These are phyloP conservation scores for Idris sp. DNA, from an alignment of 1,140 invertebrate genomes.

Conservation along the genomic window DNA sequence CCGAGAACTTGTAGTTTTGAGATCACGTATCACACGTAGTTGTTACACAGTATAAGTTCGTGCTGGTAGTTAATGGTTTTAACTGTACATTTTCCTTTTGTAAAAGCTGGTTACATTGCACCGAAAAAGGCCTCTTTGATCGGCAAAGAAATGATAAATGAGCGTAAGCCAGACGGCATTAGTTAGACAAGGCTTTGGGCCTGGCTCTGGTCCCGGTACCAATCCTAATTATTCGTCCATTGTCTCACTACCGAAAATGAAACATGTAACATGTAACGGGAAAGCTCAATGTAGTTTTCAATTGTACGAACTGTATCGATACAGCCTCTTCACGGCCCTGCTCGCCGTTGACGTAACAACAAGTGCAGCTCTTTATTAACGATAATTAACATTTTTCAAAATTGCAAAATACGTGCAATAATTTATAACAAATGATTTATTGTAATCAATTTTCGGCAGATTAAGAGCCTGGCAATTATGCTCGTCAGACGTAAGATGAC, in stretches of 20 bases:
- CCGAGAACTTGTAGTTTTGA: too few relatives aligned
- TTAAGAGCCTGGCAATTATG: too few relatives aligned
- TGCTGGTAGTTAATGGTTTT: slow-evolving; percentile 58
- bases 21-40: too few relatives aligned
- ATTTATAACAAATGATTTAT: slow-evolving; percentile 39
- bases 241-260: slow-evolving; percentile 36
- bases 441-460: too few relatives aligned
- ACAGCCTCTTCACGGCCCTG: slow-evolving; percentile 77
- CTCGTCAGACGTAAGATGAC: slow-evolving; percentile 19
- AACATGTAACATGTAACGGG: slow-evolving; percentile 63
- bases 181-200: background rate
- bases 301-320: slow-evolving; percentile 64
- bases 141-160: background rate
- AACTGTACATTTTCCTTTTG: slow-evolving; percentile 61
- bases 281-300: slow-evolving; percentile 63
- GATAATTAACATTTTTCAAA: slow-evolving; percentile 78
- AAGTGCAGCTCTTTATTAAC: slow-evolving; percentile 78
- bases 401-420: slow-evolving; percentile 55
- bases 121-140: slow-evolving; percentile 17
- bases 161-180: background rate
- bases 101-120: slow-evolving; percentile 49
- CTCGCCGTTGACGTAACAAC: slow-evolving; percentile 77
- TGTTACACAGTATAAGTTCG: slow-evolving; percentile 4
- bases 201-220: background rate
- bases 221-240: slow-evolving; percentile 7